Percentiles rank a stretch among this genome's conserved stretches.
phyloP scores from a whole-genome alignment of 2,113 vertebrate species.

The Ctenodactylus gundi region DNA sequence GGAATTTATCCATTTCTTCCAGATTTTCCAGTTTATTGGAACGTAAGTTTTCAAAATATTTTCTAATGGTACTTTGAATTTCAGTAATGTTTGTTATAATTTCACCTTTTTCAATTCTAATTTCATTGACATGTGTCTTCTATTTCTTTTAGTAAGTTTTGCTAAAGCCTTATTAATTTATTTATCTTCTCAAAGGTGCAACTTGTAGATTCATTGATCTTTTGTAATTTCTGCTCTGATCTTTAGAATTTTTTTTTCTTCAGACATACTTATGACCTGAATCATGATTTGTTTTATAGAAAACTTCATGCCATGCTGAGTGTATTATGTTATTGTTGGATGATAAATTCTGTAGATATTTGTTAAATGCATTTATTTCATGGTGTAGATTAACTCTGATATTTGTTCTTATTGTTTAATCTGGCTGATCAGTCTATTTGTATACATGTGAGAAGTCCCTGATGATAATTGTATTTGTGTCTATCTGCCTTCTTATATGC shows the following conservation, averaged over 20 bases:
- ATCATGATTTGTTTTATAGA: background rate
- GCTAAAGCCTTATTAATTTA: background rate
- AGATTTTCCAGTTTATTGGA: background rate
- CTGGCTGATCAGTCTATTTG: too few relatives aligned
- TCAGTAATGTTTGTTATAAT: background rate
- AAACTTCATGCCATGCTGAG: background rate
- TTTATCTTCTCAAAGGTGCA: background rate
- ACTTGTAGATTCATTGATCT: background rate
- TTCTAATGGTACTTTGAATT: background rate
- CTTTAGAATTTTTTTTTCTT: background rate
- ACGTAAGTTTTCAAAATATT: background rate
- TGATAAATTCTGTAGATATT: background rate
- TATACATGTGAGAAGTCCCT: too few relatives aligned
- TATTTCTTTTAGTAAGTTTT: background rate
- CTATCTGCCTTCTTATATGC: background rate
- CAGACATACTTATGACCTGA: background rate
- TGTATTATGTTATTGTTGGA: background rate
- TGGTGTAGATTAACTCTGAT: background rate
- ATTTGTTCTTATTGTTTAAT: background rate
- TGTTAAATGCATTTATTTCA: background rate
- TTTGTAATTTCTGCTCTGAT: background rate
- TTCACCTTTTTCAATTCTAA: background rate
- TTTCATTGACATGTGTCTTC: background rate
- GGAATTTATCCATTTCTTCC: background rate
- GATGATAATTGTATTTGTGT: background rate